Evolutionary conservation across 2,888 invertebrate species (phyloP).

Genomic region (Trissoscelio sp.): DNA sequence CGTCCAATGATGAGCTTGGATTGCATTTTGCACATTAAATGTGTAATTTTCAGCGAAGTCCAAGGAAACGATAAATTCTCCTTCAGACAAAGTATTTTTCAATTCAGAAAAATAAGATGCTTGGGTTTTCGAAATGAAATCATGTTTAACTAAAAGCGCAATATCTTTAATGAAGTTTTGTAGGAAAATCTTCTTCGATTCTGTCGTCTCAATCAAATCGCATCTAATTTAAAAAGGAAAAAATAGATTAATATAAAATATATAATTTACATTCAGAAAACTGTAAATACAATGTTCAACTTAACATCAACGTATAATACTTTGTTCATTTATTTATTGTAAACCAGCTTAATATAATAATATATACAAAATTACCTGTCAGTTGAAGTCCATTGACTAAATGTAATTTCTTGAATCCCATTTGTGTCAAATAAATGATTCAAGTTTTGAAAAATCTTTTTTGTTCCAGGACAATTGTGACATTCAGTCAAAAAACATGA

Average conservation of each 20-base stretch:
- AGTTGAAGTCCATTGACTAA: conserved; percentile 29
- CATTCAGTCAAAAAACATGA: conserved; percentile 22
- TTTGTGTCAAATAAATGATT: conserved; percentile 10
- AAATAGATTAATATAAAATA: no score
- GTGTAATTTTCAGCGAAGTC: conserved; percentile 34
- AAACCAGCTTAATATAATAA: background rate
- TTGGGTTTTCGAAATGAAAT: conserved; percentile 27
- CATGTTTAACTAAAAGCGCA: conserved; percentile 11
- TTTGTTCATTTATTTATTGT: no score
- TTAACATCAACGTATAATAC: no score
- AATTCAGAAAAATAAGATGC: conserved; percentile 12
- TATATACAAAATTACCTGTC: conserved; percentile 36
- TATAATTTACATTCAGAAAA: no score
- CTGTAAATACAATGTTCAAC: no score
- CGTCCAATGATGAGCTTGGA: no score
- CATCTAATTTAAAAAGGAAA: no score
- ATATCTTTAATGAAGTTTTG: conserved; percentile 14
- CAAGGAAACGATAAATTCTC: conserved; percentile 17
- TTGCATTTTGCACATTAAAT: background rate
- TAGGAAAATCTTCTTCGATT: conserved; percentile 9
- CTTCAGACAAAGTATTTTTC: conserved; percentile 6
- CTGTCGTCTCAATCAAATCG: conserved; percentile 18
- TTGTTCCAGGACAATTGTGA: conserved; percentile 24
- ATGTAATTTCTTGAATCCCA: conserved; percentile 16
- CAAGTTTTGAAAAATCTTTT: conserved; percentile 9